Evolutionary conservation across 1,140 invertebrate genomes (phyloP), one percentile per base, ranked within the genome.

Genomic region (Drosophila kohkoa): DNA sequence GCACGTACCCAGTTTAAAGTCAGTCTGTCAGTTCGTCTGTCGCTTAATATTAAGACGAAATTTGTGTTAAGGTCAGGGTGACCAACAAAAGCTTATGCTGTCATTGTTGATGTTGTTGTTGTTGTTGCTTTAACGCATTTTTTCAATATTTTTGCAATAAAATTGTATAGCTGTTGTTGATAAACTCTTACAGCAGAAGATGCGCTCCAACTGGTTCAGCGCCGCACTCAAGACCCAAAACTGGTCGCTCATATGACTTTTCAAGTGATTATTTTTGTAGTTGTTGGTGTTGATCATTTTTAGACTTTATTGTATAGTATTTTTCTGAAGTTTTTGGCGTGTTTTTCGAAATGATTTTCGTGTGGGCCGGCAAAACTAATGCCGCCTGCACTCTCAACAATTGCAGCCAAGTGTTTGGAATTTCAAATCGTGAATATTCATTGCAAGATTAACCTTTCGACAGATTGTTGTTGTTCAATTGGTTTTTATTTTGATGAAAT

Each of bases 111-210:
- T 20, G 43, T 48, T 57, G 43, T 35, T 43, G 15, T 32, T 62
- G 51, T 52, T 45, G 74, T 55, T 79, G 74, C 38, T 60, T 85
- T 48, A 79, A 89, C 78, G 85, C 86, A 81, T 89, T 88, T 88
- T 88, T 89, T 88, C 81, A 88, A 88, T 88, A 88, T 89, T 88
- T 88, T 88, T 88, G 83, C 83, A 88, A 88, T 88, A 88, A 89
- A 88, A 82, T 69, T 65, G 64, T 70, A 59, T 67, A 51, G 48
- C 45, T 46, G 51, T 59, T 70, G 58, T 76, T 79, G 78, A 63
- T 87, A 65, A 25, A 25, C 20, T 65, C 66, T 75, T 77, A 82
- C 64, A 79, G 82, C 64, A 79, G 82, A 83, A 88, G 85, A 89
- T 88, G 85, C 85, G 86, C 72, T 69, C 75, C 86, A 81, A 89